Base-by-base conservation (phyloP, 1,140 invertebrate genomes). In the Anthonomus grandis region DNA sequence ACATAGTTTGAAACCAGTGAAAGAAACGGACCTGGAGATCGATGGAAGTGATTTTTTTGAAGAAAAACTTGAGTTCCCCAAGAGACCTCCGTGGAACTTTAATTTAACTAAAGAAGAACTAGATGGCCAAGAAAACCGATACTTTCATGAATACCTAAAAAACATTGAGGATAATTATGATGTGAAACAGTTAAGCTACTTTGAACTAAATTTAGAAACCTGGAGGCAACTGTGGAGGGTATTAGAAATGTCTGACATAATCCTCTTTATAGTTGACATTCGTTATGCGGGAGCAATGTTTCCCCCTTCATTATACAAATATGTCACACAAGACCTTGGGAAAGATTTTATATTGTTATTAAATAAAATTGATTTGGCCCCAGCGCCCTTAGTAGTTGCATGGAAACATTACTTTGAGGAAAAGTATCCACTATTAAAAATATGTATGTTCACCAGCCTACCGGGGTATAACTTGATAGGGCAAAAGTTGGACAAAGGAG, bases 161-260 rank as follows among this genome's bases (percentile, higher is more conserved):
- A 51, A 59, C 5, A 57, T 74, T 12, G 57, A 69, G 36, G 50
- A 60, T 15, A 61, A 64, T 34, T 65, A 65, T 55, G 37, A 62
- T 31, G 61, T 62, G 44, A 68, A 65, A 53, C 63, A 71, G 1
- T 57, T 71, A 38, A 66, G 72, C 63, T 70, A 64, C 45, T 74
- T 74, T 70, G 97, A 99, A 70, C 91, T 94, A 64, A 99, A 99
- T 77, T 75, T 99, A 13, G 95, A 99, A 73, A 92, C 98, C 60
- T 99, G 97, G 97, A 82, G 95, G 36, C 97, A 99, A 74, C 74
- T 99, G 4, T 99, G 97, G 97, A 82, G 97, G 64, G 97, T 99
- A 1, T 82, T 99, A 13, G 97, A 99, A 73, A 86, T 91, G 65
- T 95, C 93, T 70, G 93, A 99, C 78, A 81, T 99, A 37, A 77